These are phyloP conservation scores for Epizoanthus scotinus DNA, from an alignment of 92 coral and sea anemone genomes.

Conservation along the genomic window DNA sequence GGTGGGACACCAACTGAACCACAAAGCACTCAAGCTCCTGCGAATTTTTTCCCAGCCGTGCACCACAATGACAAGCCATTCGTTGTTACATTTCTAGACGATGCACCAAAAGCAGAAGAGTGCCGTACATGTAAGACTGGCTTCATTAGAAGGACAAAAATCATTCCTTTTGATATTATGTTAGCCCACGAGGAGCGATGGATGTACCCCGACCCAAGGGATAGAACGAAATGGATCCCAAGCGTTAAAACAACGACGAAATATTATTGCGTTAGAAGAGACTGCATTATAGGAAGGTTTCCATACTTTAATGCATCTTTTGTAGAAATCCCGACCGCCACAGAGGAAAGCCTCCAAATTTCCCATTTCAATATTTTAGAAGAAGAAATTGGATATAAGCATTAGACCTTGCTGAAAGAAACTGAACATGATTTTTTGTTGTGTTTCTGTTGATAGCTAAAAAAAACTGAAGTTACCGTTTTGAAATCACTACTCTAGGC, in stretches of 20 bases:
- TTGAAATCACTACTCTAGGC: too few relatives aligned
- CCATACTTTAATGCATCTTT: constrained; percentile 45
- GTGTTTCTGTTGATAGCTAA: too few relatives aligned
- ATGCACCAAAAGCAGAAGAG: constrained; percentile 24
- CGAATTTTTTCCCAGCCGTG: constrained; percentile 14
- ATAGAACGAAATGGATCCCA: constrained; percentile 35
- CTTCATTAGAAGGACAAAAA: constrained; percentile 32
- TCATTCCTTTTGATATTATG: constrained; percentile 44
- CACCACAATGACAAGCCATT: constrained; percentile 37
- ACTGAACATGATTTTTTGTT: too few relatives aligned
- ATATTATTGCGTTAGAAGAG: constrained; percentile 40
- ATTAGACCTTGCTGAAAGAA: too few relatives aligned
- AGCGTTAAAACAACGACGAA: constrained; percentile 30
- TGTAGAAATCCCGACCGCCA: constrained; percentile 11
- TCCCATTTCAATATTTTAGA: constrained; percentile 6
- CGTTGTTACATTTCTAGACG: constrained; percentile 10
- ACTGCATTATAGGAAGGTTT: constrained; percentile 30
- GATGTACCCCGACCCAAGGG: constrained; percentile 47
- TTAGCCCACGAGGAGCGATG: constrained; percentile 48
- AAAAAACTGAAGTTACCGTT: too few relatives aligned
- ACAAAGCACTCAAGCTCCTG: constrained; percentile 28
- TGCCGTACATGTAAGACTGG: constrained; percentile 28
- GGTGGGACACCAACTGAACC: constrained; percentile 3
- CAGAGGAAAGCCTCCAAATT: not conserved
- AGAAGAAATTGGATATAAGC: not conserved